Evolutionary conservation across 2,888 invertebrate species (phyloP).

Genomic region (Anaspis maculata): DNA sequence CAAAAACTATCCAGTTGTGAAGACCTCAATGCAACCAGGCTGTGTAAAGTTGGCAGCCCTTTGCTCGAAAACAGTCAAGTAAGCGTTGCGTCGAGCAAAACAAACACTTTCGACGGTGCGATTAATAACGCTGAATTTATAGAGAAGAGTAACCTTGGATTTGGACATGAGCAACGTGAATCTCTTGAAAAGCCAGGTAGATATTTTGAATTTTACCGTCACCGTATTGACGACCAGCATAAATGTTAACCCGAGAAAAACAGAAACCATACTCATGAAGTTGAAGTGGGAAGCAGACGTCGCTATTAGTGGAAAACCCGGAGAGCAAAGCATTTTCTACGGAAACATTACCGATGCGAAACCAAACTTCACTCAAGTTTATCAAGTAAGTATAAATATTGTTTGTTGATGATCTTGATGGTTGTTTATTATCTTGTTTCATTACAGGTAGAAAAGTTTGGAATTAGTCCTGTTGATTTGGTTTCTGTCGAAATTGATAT

Average conservation of each 20-base stretch:
- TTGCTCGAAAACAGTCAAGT: slow-evolving; percentile 17
- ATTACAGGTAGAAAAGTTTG: slow-evolving; percentile 36
- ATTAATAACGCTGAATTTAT: slow-evolving; percentile 13
- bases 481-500: slow-evolving; percentile 32
- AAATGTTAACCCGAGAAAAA: slow-evolving; percentile 28
- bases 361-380: slow-evolving; percentile 26
- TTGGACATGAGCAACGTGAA: slow-evolving; percentile 31
- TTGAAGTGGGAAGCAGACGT: slow-evolving; percentile 36
- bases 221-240: slow-evolving; percentile 36
- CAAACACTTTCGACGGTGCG: too few species aligned
- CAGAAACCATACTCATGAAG: slow-evolving; percentile 24
- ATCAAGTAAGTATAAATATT: too few species aligned
- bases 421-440: too few species aligned
- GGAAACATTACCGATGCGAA: slow-evolving; percentile 23
- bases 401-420: too few species aligned
- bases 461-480: slow-evolving; percentile 37
- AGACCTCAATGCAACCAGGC: slow-evolving; percentile 18
- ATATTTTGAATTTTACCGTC: slow-evolving; percentile 24
- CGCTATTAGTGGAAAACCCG: slow-evolving; percentile 35
- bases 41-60: slow-evolving; percentile 33
- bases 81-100: too few species aligned
- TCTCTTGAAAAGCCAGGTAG: slow-evolving; percentile 16
- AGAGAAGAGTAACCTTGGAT: slow-evolving; percentile 25
- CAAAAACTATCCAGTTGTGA: slow-evolving; percentile 24
- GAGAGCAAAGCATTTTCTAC: slow-evolving; percentile 33